Evolutionary conservation across 1,140 invertebrate genomes (phyloP).

Genomic region (Cydia fagiglandana): DNA sequence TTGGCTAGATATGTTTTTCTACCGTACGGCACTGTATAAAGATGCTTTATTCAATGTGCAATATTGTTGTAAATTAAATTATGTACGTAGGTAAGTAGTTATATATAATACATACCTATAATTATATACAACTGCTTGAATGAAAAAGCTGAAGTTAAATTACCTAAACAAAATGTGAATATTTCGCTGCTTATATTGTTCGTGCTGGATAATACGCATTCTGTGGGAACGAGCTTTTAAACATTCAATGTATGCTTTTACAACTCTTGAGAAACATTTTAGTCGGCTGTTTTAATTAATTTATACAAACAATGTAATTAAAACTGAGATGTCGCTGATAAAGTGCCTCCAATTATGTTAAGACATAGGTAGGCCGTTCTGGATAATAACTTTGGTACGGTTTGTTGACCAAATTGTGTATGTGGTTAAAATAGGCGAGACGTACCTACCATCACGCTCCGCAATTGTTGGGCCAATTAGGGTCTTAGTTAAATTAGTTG

Average conservation of each 20-base stretch:
- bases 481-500: no score
- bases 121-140: background rate
- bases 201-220: background rate
- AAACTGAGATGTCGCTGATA: slow-evolving; percentile 27
- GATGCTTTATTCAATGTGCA: no score
- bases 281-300: slow-evolving; percentile 25
- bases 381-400: slow-evolving; percentile 27
- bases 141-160: slow-evolving; percentile 6
- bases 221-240: background rate
- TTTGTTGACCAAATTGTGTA: slow-evolving; percentile 21
- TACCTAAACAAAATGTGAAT: slow-evolving; percentile 19
- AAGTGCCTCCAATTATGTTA: slow-evolving; percentile 22
- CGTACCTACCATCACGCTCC: no score
- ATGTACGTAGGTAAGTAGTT: no score
- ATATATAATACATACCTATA: no score
- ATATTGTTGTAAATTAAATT: no score
- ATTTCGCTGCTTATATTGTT: slow-evolving; percentile 10
- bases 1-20: no score
- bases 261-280: slow-evolving; percentile 3
- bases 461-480: no score
- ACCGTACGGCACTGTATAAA: no score
- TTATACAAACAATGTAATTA: slow-evolving; percentile 31
- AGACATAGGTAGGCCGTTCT: slow-evolving; percentile 15
- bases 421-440: slow-evolving; percentile 10
- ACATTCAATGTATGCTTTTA: slow-evolving; percentile 1